Percentiles rank a stretch among this genome's conserved stretches.
Evolutionary conservation across 2,113 vertebrate genomes (phyloP).

Genomic region (Brachyhypopomus gauderio): DNA sequence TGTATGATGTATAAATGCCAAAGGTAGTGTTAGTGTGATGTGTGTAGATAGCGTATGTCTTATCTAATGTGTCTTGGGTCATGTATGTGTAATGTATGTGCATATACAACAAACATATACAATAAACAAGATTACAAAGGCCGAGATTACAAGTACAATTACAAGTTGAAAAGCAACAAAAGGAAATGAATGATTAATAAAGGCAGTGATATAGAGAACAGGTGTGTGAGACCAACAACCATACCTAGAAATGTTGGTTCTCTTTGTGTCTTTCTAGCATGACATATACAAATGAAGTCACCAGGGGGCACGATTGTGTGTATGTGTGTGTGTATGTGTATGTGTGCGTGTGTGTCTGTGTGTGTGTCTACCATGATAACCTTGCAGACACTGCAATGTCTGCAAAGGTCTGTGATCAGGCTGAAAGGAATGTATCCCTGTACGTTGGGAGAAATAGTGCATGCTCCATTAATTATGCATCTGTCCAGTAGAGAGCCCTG

Average conservation of each 20-base stretch:
- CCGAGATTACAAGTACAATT: conserved; percentile 71
- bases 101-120: too few relatives aligned
- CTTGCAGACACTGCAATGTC: conserved; percentile 21
- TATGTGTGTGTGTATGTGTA: not conserved
- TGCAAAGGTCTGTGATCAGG: conserved; percentile 39
- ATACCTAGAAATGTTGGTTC: not conserved
- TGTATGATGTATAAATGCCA: too few relatives aligned
- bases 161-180: conserved; percentile 65
- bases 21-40: too few relatives aligned
- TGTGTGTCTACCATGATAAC: conserved; percentile 29
- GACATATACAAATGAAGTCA: conserved; percentile 9
- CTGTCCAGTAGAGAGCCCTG: conserved; percentile 61
- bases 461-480: conserved; percentile 72
- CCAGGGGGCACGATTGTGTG: conserved; percentile 3
- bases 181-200: conserved; percentile 56
- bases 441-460: conserved; percentile 54
- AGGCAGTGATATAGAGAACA: not conserved
- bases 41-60: too few relatives aligned
- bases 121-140: too few relatives aligned
- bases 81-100: too few relatives aligned
- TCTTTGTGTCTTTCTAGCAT: conserved; percentile 26
- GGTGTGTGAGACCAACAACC: not conserved
- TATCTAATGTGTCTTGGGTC: too few relatives aligned
- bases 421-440: conserved; percentile 54
- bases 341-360: conserved; percentile 15